Percentiles rank a stretch among this genome's conserved stretches.
Evolutionary conservation across 1,140 invertebrate genomes (phyloP).

Genomic region (Pseudomyrmex concolor): DNA sequence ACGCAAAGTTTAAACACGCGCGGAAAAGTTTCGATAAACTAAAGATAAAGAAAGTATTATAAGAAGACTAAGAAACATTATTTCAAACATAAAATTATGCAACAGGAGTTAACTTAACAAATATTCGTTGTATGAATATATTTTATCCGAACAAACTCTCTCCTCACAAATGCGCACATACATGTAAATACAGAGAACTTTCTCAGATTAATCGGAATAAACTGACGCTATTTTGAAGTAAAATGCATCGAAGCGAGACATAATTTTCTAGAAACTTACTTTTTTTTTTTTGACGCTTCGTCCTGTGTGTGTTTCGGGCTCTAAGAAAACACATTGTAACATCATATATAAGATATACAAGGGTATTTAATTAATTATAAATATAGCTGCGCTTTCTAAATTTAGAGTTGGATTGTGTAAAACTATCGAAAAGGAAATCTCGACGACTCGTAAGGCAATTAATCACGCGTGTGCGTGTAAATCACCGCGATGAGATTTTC

Average conservation of each 20-base stretch:
- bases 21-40: no score
- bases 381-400: no score
- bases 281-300: no score
- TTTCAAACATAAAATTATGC: background rate
- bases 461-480: slow-evolving; percentile 1
- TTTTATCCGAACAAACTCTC: slow-evolving; percentile 29
- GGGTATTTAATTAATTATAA: no score
- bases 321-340: no score
- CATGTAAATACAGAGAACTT: slow-evolving; percentile 35
- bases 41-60: background rate
- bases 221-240: background rate
- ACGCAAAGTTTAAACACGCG: no score
- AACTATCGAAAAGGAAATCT: background rate
- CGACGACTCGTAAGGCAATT: background rate
- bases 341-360: no score
- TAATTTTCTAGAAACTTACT: background rate
- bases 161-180: slow-evolving; percentile 18
- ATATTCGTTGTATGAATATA: slow-evolving; percentile 3
- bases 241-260: background rate
- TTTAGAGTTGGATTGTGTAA: background rate
- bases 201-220: background rate
- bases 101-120: background rate
- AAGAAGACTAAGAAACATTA: background rate
- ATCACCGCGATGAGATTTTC: slow-evolving; percentile 20
- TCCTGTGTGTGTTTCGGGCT: no score